phyloP scores from a whole-genome alignment of 1,140 invertebrate species.

The Leucophenga varia region DNA sequence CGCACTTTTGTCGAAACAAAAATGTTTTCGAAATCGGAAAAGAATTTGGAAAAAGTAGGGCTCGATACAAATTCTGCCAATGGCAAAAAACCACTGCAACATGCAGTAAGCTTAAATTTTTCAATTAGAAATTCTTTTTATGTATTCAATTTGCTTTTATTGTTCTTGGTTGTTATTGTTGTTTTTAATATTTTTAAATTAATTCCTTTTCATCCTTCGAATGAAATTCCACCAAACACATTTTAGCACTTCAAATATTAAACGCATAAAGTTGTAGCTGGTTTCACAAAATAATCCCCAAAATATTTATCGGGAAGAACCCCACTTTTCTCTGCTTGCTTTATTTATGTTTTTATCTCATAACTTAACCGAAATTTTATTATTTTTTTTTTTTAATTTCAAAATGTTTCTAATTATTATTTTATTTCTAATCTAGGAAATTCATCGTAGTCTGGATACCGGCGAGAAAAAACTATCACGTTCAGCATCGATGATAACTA shows the following conservation, averaged over 20 bases:
- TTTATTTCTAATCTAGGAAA: slow-evolving; percentile 64
- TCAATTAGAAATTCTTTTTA: slow-evolving; percentile 13
- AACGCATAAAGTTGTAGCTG: too few species aligned
- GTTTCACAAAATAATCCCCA: too few species aligned
- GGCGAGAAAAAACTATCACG: slow-evolving; percentile 69
- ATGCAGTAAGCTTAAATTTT: slow-evolving; percentile 51
- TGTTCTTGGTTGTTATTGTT: background rate
- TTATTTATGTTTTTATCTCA: too few species aligned
- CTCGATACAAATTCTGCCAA: slow-evolving; percentile 68
- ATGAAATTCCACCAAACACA: too few species aligned
- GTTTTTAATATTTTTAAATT: too few species aligned
- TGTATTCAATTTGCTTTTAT: background rate
- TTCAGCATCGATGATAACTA: slow-evolving; percentile 66
- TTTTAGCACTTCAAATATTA: too few species aligned
- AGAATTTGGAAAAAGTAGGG: slow-evolving; percentile 85
- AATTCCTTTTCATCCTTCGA: too few species aligned
- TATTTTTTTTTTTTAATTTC: too few species aligned
- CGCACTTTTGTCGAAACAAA: slow-evolving; percentile 89
- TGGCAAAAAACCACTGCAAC: slow-evolving; percentile 51
- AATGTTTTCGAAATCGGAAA: slow-evolving; percentile 86
- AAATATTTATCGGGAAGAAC: too few species aligned
- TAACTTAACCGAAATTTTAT: too few species aligned
- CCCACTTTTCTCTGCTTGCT: too few species aligned
- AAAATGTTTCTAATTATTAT: slow-evolving; percentile 8
- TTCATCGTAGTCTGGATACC: slow-evolving; percentile 76